These are phyloP conservation scores for Coenobita brevimanus DNA, from an alignment of 1,140 invertebrate genomes.

Conservation along the genomic window DNA sequence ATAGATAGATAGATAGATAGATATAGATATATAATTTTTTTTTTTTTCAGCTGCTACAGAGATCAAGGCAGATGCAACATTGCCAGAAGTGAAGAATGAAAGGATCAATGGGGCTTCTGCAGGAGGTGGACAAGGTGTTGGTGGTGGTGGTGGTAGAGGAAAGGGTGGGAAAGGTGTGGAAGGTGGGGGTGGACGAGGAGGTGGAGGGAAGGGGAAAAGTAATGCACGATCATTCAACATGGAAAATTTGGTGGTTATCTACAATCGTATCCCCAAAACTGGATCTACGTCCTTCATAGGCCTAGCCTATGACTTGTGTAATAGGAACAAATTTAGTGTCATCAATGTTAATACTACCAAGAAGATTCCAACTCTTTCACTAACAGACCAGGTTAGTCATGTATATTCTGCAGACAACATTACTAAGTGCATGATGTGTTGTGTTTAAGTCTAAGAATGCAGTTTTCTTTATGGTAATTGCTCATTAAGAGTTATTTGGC, in stretches of 20 bases:
- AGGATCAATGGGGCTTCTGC: neutral
- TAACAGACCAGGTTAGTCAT: constrained; percentile 87
- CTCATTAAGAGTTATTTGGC: too few species aligned
- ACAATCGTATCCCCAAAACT: constrained; percentile 98
- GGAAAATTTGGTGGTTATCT: constrained; percentile 85
- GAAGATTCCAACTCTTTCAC: constrained; percentile 93
- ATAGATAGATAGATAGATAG: too few species aligned
- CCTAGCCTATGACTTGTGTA: constrained; percentile 96
- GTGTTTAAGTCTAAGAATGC: too few species aligned
- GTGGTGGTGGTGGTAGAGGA: neutral
- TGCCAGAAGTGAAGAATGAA: neutral
- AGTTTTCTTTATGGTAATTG: too few species aligned
- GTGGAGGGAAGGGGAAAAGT: neutral
- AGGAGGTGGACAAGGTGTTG: neutral
- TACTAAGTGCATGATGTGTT: neutral
- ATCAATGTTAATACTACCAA: constrained; percentile 97
- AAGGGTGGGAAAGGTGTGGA: neutral
- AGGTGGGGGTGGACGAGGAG: neutral
- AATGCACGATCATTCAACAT: constrained; percentile 24
- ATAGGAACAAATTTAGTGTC: constrained; percentile 92
- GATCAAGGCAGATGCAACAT: too few species aligned
- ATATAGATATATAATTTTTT: too few species aligned
- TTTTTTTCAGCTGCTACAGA: too few species aligned
- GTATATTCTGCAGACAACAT: neutral
- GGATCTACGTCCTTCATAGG: constrained; percentile 98